Conservation (phyloP, 2,888 invertebrate genomes). For the Parnassius orleans region DNA sequence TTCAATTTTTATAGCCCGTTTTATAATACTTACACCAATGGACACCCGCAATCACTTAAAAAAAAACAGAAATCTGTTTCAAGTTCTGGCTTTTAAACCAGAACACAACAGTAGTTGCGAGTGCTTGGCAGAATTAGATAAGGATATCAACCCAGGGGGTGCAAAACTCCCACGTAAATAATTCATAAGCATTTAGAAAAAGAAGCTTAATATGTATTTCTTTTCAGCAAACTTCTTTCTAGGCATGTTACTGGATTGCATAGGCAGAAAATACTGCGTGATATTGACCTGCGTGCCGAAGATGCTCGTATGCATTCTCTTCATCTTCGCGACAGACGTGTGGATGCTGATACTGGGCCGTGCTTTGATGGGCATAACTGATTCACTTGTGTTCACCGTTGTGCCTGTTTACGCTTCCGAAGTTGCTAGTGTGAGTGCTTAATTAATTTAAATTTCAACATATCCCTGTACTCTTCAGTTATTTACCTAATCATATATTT, state of each 20-base stretch:
- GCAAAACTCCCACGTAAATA: too few species aligned
- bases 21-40: too few species aligned
- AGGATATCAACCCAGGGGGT: too few species aligned
- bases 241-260: constrained; percentile 26
- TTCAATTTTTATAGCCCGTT: too few species aligned
- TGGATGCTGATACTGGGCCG: constrained; percentile 41
- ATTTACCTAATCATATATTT: neutral
- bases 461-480: neutral
- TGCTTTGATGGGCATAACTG: constrained; percentile 30
- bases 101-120: too few species aligned
- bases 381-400: constrained; percentile 30
- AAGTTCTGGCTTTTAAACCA: too few species aligned
- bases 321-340: constrained; percentile 35
- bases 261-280: constrained; percentile 34
- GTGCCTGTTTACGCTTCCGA: constrained; percentile 41
- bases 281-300: constrained; percentile 33
- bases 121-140: too few species aligned
- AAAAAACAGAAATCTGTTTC: too few species aligned
- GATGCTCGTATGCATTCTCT: constrained; percentile 31
- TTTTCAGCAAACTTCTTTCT: constrained; percentile 27
- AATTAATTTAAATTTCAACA: neutral
- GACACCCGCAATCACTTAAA: too few species aligned
- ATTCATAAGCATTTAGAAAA: too few species aligned
- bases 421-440: constrained; percentile 41
- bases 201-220: too few species aligned